A percentile compares a stretch with the other conserved stretches of the same genome.
These are phyloP conservation scores for Rhea americana DNA, from an alignment of 2,113 vertebrate genomes.

Conservation along the genomic window DNA sequence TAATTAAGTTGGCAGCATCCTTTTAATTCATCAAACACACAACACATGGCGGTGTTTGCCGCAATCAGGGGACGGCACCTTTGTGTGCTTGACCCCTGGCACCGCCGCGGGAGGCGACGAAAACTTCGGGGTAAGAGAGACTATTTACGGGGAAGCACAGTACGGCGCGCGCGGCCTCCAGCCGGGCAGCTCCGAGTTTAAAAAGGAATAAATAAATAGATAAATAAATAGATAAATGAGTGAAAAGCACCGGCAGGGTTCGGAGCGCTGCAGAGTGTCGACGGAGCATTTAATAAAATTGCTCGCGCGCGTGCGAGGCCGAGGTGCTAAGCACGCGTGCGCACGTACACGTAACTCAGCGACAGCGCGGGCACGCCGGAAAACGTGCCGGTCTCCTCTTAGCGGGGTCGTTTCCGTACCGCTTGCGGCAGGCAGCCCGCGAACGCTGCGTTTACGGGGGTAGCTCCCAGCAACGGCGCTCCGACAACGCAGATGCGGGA, in stretches of 20 bases:
- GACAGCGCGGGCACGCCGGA: fast-evolving
- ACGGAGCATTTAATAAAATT: neutral
- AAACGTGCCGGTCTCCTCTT: neutral
- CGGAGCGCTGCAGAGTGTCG: neutral
- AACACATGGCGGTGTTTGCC: constrained; percentile 84
- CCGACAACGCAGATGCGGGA: neutral
- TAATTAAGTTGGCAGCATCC: constrained; percentile 92
- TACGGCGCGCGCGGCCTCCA: neutral
- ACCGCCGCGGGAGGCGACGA: constrained; percentile 59
- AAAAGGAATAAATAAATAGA: neutral
- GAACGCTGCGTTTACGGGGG: fast-evolving
- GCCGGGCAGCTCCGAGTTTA: neutral
- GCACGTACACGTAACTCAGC: fast-evolving
- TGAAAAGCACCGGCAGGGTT: neutral
- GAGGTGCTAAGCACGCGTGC: fast-evolving
- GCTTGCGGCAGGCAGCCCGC: fast-evolving
- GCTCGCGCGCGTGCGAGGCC: fast-evolving
- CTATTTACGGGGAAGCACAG: constrained; percentile 33
- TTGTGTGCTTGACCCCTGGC: constrained; percentile 77
- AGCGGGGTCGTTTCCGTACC: fast-evolving
- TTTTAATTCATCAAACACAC: constrained; percentile 92
- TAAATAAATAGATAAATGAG: too few relatives aligned
- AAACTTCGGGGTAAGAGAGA: constrained; percentile 67
- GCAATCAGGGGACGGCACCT: constrained; percentile 79
- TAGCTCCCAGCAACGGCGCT: too few relatives aligned